Evolutionary conservation across 2,113 vertebrate species (phyloP).

Genomic region (Vicugna pacos): DNA sequence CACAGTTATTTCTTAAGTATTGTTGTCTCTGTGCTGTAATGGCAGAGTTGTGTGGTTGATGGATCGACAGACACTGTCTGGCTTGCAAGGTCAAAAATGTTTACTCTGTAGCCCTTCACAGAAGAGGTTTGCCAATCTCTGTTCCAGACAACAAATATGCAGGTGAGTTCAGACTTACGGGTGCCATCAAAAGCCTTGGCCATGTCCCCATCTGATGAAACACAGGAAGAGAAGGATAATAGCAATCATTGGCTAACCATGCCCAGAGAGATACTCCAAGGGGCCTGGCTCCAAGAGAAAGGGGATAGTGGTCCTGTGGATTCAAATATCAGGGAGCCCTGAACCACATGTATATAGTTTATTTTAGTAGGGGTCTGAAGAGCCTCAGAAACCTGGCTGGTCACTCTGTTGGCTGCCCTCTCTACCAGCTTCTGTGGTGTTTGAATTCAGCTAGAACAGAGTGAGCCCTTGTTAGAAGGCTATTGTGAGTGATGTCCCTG

Average conservation of each 20-base stretch:
- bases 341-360: not conserved
- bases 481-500: not conserved
- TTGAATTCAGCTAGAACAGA: conserved; percentile 31
- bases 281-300: not conserved
- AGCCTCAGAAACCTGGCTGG: not conserved
- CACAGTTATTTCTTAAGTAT: not conserved
- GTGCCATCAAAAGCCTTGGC: not conserved
- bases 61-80: not conserved
- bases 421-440: not conserved
- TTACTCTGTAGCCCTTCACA: not conserved
- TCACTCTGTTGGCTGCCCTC: not conserved
- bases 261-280: not conserved
- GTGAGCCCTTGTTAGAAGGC: conserved; percentile 8
- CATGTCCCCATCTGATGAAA: not conserved
- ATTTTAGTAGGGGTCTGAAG: not conserved
- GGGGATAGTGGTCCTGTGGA: not conserved
- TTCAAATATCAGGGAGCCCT: not conserved
- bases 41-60: not conserved
- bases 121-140: conserved; percentile 14
- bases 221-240: not conserved
- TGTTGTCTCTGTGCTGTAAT: not conserved
- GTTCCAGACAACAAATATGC: not conserved
- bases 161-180: not conserved
- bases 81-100: not conserved
- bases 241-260: not conserved